Evolutionary conservation across 2,797 vertebrate genomes (phyloP), one percentile per base, ranked within the genome.

Genomic region (Chelmon rostratus): DNA sequence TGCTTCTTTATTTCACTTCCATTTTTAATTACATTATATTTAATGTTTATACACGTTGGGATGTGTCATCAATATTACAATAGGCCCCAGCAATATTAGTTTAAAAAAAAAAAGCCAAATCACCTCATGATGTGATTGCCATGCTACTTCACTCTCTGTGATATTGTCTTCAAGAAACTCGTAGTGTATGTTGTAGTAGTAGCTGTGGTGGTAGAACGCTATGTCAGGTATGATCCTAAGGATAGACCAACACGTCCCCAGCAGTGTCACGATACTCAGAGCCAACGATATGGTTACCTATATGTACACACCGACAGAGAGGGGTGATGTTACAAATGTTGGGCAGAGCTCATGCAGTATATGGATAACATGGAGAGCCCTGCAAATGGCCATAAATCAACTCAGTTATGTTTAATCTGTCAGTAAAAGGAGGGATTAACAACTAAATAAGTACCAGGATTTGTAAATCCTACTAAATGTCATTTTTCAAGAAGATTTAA

Each of bases 241-340:
- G 3, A 79, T 0, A 19, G 42, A 35, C 89, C 88, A 92, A 42
- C 16, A 28, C 7, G 11, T 0, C 0, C 0, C 58, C 9, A 93
- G 67, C 28, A 88, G 23, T 5, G 81, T 65, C 19, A 91, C 66
- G 49, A 93, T 80, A 52, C 79, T 93, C 38, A 92, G 49, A 31
- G 91, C 88, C 71, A 93, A 35, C 0, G 88, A 93, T 19, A 82
- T 25, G 42, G 91, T 91, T 21, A 93, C 91, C 91, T 93, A 18
- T 10, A 76, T 6, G 21, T 3, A 58, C 28, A 85, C 44, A 68
- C 2, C 52, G 82, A 11, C 25, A 71, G 44, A 81, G 23, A 65
- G 6, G 81, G 11, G 12, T 21, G 8, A 50, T 33, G 42, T 31
- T 19, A 58, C 0, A 57, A 57, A 57, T 7, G 9, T 12, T 63